Evolutionary conservation across 2,113 vertebrate genomes (phyloP), one percentile per base, ranked within the genome.

Genomic region (Nesogale talazaci): DNA sequence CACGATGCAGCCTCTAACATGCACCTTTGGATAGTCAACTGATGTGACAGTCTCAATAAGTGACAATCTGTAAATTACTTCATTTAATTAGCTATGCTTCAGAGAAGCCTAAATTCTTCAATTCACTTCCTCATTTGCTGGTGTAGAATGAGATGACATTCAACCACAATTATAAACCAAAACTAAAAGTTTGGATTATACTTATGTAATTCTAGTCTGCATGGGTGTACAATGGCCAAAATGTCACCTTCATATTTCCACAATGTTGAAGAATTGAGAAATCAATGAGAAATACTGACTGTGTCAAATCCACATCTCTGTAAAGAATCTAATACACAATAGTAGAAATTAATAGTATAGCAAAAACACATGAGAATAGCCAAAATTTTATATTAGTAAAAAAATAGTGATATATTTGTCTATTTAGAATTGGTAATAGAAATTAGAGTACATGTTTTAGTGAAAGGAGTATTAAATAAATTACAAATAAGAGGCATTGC

Each of bases 361-460:
- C 40, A 86, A 59, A 2, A 90, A 72, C 14, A 61, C 61, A 3
- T 79, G 31, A 27, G 8, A 83, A 76, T 42, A 93, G 46, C 3
- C 42, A 38, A 27, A 76, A 34, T 15, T 80, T 86, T 88, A 83
- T 56, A 59, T 76, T 25, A 74, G 0, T 61, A 86, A 75, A 20
- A 81, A 89, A 83, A 72, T 88, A 65, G 25, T 31, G 4, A 78
- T 65, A 46, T 93, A 38, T 61, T n/a, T 90, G 19, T 70, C 27
- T 38, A 56, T 89, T 85, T 93, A 92, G 19, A 11, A 22, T 61
- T 84, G 52, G 72, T 88, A 83, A 82, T 91, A 63, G 82, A 72
- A n/a, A 89, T 4, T 86, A 75, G 57, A 83, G 25, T 57, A 16
- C 10, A 57, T 46, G 19, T 72, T 92, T 65, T 86, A 90, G 84